phyloP scores from a whole-genome alignment of 2,888 invertebrate genomes.

The Agrochola circellaris region DNA sequence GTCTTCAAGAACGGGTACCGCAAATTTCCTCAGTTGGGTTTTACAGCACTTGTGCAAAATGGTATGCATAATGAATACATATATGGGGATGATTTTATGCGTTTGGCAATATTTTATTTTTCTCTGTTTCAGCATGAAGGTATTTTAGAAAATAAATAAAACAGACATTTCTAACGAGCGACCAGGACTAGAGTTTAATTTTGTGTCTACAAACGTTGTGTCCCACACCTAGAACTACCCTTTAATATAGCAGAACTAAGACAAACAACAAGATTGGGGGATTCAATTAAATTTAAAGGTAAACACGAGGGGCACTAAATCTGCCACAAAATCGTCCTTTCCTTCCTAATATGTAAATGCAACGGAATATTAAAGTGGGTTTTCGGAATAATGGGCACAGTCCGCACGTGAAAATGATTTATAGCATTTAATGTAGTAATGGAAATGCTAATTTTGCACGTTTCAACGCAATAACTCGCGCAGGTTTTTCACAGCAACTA shows the following conservation, averaged over 20 bases:
- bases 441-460: constrained; percentile 76
- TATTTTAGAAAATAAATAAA: constrained; percentile 31
- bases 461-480: constrained; percentile 73
- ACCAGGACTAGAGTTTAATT: constrained; percentile 37
- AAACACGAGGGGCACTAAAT: constrained; percentile 55
- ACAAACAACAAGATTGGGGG: constrained; percentile 51
- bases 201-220: constrained; percentile 18
- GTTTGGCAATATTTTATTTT: too few relatives aligned
- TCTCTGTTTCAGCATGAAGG: neutral
- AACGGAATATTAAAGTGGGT: constrained; percentile 63
- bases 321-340: constrained; percentile 62
- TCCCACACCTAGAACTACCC: constrained; percentile 32
- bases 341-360: constrained; percentile 67
- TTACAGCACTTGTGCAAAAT: neutral
- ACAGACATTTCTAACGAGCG: constrained; percentile 42
- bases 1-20: neutral
- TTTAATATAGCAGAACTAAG: constrained; percentile 26
- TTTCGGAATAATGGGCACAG: constrained; percentile 60
- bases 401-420: constrained; percentile 71
- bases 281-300: constrained; percentile 56
- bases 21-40: constrained; percentile 12
- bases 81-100: too few relatives aligned
- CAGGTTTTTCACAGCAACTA: constrained; percentile 77
- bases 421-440: constrained; percentile 73
- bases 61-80: neutral